A percentile compares a stretch with the other conserved stretches of the same genome.
These are phyloP conservation scores for Cyclura pinguis DNA, from an alignment of 2,797 vertebrate genomes.

Conservation along the genomic window DNA sequence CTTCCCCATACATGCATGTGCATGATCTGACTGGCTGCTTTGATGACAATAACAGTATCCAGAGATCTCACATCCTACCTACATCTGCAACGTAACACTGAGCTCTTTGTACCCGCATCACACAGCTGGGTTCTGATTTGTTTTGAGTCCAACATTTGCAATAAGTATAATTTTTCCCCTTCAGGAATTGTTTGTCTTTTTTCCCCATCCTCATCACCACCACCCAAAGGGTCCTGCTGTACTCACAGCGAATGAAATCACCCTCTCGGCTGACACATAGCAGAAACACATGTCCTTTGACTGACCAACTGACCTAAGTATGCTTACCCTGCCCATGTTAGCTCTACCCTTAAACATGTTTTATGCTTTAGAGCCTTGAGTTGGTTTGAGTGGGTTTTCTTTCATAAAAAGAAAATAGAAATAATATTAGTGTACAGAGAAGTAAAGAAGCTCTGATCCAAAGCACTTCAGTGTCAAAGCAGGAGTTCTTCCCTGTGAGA, in stretches of 20 bases:
- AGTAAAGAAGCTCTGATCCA: conserved; percentile 4
- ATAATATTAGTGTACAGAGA: conserved; percentile 25
- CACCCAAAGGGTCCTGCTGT: conserved; percentile 63
- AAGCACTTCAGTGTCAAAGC: not conserved
- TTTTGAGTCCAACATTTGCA: conserved; percentile 63
- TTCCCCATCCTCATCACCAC: conserved; percentile 21
- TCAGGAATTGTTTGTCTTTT: conserved; percentile 40
- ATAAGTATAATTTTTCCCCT: conserved; percentile 42
- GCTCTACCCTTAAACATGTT: conserved; percentile 23
- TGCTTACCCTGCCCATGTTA: conserved; percentile 20
- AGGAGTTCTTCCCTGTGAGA: not conserved
- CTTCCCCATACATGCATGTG: conserved; percentile 74
- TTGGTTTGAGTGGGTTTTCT: conserved; percentile 30
- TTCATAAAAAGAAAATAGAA: conserved; percentile 23
- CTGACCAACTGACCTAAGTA: not conserved
- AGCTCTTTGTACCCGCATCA: conserved; percentile 54
- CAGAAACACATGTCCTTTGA: conserved; percentile 55
- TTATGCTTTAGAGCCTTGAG: conserved; percentile 36
- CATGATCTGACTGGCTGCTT: conserved; percentile 75
- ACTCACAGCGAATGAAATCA: conserved; percentile 50
- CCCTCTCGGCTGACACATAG: not conserved
- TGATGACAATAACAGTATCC: conserved; percentile 32
- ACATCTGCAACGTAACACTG: conserved; percentile 59
- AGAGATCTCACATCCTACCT: conserved; percentile 49
- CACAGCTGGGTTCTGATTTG: conserved; percentile 44